Evolutionary conservation across 2,888 invertebrate genomes (phyloP), one percentile per base, ranked within the genome.

Genomic region (Eupeodes latifasciatus): DNA sequence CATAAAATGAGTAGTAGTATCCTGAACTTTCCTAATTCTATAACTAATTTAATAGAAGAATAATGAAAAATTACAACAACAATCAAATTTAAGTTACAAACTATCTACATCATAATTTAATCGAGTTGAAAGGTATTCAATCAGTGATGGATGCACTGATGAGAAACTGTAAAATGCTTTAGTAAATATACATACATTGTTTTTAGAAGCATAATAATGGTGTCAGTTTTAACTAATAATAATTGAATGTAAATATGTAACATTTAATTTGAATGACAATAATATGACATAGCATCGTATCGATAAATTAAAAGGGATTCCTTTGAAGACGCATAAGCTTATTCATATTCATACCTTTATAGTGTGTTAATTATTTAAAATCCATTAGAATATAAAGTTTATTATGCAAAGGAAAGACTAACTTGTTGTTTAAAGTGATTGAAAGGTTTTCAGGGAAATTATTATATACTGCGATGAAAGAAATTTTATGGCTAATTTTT

Each of bases 81-180:
- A 40, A 14, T n/a, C 6, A 59, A 34, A 7, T 59, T 59, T 7
- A 4, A 34, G 27, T 59, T 59, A 14, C 7, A 59, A 59, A 59
- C 55, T 57, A 47, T 11, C 1, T 27, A 40, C 40, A 40, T 40
- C 5, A 9, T 40, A 51, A 55, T 81, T 5, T 67, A 87, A 87
- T 86, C 75, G 72, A 83, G 79, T 87, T 80, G 36, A 82, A 62
- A 14, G 51, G 51, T 51, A 64, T 77, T 36, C 14, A 14, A 59
- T 10, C 16, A 57, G 71, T n/a, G 27, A 3, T 27, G 2, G 27
- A 51, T 9, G 9, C 9, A 40, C 53, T 77, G 57, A 82, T 40
- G 74, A 64, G 62, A 40, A 40, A 78, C 72, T 74, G 44, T 44
- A 74, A 75, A 86, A 75, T 83, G 71, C 47, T 75, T 83, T 82